Base-by-base conservation (phyloP, 2,113 vertebrate genomes). In the Prietella phreatophila region DNA sequence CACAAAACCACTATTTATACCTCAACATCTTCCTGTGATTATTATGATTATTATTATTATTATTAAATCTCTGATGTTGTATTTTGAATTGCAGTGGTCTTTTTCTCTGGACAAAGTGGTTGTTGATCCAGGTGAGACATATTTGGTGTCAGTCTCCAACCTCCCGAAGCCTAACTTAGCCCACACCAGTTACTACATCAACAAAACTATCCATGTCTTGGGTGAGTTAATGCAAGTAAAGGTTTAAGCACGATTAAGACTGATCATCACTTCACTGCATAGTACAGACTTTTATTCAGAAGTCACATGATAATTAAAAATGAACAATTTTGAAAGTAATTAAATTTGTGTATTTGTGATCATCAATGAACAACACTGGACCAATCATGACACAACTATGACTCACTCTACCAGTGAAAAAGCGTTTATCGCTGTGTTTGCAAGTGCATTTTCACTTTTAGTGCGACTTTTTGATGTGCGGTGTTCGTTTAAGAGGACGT, bases 111-210 rank as follows among this genome's bases (percentile, higher is more conserved):
- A 93, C 84, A 91, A 90, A 90, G 82, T 96, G 65, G 91, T 93
- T 58, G 58, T 95, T 65, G 87, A 94, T 0, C 95, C 95, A 0
- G 94, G 85, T 13, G 61, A 91, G 47, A 73, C 0, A 2, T 96
- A 96, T 87, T 5, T 1, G 2, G 91, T 96, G 73, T 93, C 93
- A 4, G 92, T 94, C 58, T 91, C 91, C 73, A 95, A 94, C 91
- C 94, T 96, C 73, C 95, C 95, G 25, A 94, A 93, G 92, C 94
- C 93, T 22, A 92, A 94, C 47, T 0, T 89, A 4, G 3, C 19
- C 15, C 83, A 95, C 89, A 94, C 88, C 71, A 0, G 0, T 84
- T 93, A 93, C 17, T 82, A 94, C 22, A 58, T 95, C 75, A 75
- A 71, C 11, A 0, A 1, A 2, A 36, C 15, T 0, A 0, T 96